Percentiles rank a stretch among this genome's conserved stretches.
phyloP scores from a whole-genome alignment of 1,140 invertebrate genomes.

The Pantala flavescens region DNA sequence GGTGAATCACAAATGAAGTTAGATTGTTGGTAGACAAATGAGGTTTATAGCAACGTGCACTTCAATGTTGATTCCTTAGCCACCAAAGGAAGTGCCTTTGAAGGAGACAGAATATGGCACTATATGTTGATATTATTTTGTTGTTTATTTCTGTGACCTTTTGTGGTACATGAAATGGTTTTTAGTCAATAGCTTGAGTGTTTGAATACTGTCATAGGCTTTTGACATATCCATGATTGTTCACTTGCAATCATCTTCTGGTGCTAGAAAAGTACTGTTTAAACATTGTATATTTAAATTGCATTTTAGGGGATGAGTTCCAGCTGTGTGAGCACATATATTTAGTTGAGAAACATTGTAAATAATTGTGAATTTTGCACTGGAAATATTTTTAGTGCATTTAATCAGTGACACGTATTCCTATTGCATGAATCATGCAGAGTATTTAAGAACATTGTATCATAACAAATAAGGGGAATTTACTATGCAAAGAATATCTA shows the following conservation, averaged over 20 bases:
- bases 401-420: not conserved
- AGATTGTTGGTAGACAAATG: not conserved
- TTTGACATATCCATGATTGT: constrained; percentile 6
- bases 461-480: not conserved
- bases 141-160: not conserved
- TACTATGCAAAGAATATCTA: not conserved
- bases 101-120: not conserved
- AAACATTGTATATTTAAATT: not conserved
- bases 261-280: not conserved
- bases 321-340: not conserved
- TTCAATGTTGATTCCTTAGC: not conserved
- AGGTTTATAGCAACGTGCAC: not conserved
- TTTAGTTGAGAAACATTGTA: not conserved
- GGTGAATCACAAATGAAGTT: no score
- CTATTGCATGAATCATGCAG: not conserved
- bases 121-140: not conserved
- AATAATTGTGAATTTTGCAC: not conserved
- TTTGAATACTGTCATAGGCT: not conserved
- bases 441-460: not conserved
- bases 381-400: not conserved
- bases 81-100: constrained; percentile 7
- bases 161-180: not conserved
- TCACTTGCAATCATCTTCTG: not conserved
- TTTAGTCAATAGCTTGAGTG: not conserved
- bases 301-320: not conserved